These are phyloP conservation scores for Orchestes rusci DNA, from an alignment of 2,888 invertebrate genomes.

Conservation along the genomic window DNA sequence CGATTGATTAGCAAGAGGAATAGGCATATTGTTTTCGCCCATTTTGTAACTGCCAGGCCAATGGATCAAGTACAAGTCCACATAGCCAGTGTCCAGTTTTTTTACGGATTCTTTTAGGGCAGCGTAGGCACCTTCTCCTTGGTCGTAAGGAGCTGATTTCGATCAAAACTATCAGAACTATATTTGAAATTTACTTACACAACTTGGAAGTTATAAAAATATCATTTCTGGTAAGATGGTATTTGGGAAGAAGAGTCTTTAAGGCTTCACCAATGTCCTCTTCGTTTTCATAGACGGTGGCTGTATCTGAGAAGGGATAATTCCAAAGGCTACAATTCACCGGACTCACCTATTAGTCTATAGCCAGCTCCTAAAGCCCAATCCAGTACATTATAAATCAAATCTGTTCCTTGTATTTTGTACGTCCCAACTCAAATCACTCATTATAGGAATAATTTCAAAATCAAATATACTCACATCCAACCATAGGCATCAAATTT, in stretches of 20 bases:
- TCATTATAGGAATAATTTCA: no score
- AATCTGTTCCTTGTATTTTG: conserved; percentile 41
- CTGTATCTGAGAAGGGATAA: conserved; percentile 61
- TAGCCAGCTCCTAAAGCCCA: conserved; percentile 61
- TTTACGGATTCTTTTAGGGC: conserved; percentile 54
- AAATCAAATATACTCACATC: conserved; percentile 51
- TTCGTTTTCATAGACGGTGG: conserved; percentile 71
- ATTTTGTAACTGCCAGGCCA: conserved; percentile 73
- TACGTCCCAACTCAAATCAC: conserved; percentile 62
- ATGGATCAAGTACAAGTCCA: conserved; percentile 76
- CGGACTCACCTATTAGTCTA: conserved; percentile 57
- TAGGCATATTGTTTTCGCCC: no score
- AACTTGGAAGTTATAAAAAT: conserved; percentile 76
- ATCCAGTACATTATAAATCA: conserved; percentile 52
- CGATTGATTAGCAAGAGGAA: conserved; percentile 42
- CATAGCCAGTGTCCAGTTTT: conserved; percentile 57
- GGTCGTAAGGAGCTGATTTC: conserved; percentile 53
- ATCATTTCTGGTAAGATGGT: conserved; percentile 60
- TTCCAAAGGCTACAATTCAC: neutral
- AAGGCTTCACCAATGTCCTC: conserved; percentile 59
- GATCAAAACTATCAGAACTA: no score
- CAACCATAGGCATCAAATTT: conserved; percentile 49
- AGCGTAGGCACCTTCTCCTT: conserved; percentile 47
- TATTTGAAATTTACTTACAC: conserved; percentile 52
- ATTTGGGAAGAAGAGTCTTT: conserved; percentile 57